These are phyloP conservation scores for Hylia prasina DNA, from an alignment of 2,113 vertebrate species.

Conservation along the genomic window DNA sequence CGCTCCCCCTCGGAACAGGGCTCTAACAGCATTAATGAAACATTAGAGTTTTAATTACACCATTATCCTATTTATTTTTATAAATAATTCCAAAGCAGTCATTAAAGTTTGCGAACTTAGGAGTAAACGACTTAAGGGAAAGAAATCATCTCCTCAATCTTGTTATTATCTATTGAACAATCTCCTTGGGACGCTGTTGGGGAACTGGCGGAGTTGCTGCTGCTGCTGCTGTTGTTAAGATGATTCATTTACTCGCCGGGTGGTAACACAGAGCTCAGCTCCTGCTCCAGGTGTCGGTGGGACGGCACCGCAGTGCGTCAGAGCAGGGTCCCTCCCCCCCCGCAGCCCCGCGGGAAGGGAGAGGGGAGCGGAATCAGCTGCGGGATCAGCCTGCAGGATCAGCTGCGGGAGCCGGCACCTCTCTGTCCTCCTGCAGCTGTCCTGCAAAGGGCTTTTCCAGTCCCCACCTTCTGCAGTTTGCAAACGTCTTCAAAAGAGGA, in stretches of 20 bases:
- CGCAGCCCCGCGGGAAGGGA: not conserved
- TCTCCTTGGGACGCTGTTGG: conserved; percentile 41
- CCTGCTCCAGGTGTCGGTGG: not conserved
- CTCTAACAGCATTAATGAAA: conserved; percentile 59
- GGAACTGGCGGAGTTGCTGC: not conserved
- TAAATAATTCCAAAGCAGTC: conserved; percentile 70
- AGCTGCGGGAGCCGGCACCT: not conserved
- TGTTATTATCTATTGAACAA: conserved; percentile 32
- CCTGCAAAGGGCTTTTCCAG: not conserved
- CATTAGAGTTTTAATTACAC: conserved; percentile 65
- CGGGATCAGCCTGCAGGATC: too few relatives aligned
- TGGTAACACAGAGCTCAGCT: not conserved
- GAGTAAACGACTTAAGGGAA: conserved; percentile 58
- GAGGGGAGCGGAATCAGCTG: not conserved
- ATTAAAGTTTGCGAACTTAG: conserved; percentile 61
- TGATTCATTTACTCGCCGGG: not conserved
- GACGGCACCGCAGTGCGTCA: not conserved
- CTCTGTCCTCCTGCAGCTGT: not conserved
- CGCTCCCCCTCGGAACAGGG: not conserved
- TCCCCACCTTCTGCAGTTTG: not conserved
- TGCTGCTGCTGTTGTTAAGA: not conserved
- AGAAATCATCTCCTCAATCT: conserved; percentile 39
- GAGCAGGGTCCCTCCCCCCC: not conserved
- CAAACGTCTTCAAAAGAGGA: not conserved
- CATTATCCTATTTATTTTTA: conserved; percentile 70